phyloP scores from a whole-genome alignment of 64 coral and sea anemone species.

The Orbicella faveolata region DNA sequence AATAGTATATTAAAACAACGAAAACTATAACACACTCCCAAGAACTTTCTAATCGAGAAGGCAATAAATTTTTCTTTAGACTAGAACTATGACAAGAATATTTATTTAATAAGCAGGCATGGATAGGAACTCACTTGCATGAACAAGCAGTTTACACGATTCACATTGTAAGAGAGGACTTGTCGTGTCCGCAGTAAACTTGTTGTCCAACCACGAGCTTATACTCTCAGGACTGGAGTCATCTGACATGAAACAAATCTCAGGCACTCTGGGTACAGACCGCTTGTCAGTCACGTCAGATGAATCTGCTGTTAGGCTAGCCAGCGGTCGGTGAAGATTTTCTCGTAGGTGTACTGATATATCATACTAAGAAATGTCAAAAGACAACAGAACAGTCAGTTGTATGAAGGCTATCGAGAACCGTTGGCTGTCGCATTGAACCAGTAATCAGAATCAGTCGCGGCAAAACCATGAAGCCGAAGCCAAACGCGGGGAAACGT shows the following conservation, averaged over 20 bases:
- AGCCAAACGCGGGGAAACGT: neutral
- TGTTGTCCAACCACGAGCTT: constrained; percentile 80
- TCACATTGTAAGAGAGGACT: constrained; percentile 72
- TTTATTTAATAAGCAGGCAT: neutral
- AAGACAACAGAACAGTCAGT: too few relatives aligned
- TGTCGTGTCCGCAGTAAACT: constrained; percentile 57
- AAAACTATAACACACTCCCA: too few relatives aligned
- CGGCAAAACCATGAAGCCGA: too few relatives aligned
- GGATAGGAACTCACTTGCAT: constrained; percentile 59
- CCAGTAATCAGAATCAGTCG: too few relatives aligned
- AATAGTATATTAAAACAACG: too few relatives aligned
- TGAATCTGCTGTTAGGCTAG: neutral
- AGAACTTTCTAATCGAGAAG: too few relatives aligned
- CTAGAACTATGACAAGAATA: too few relatives aligned
- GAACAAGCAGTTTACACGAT: constrained; percentile 62
- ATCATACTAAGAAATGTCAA: neutral
- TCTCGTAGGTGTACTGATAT: neutral
- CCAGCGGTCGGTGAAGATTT: constrained; percentile 17
- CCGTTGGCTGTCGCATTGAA: too few relatives aligned
- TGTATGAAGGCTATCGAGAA: too few relatives aligned
- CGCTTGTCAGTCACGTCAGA: neutral
- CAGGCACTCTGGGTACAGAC: constrained; percentile 69
- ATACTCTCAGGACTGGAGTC: constrained; percentile 86
- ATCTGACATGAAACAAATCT: constrained; percentile 94
- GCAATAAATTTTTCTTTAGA: too few relatives aligned